These are phyloP conservation scores for Scaptomyza parva DNA, from an alignment of 2,888 invertebrate species.

Conservation along the genomic window DNA sequence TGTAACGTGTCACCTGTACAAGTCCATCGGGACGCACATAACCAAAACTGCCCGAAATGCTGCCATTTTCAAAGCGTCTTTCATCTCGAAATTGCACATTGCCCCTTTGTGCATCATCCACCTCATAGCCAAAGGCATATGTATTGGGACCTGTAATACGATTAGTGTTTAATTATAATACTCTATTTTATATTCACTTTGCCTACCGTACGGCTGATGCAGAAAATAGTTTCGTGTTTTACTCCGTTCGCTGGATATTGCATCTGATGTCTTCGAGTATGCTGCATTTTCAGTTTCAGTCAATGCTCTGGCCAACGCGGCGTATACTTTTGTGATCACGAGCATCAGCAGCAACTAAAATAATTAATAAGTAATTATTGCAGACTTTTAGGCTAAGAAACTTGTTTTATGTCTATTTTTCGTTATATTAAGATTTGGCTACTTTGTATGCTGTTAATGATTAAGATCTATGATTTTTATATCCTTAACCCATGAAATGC, in stretches of 20 bases:
- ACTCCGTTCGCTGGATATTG: conserved; percentile 28
- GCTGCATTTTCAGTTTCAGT: conserved; percentile 29
- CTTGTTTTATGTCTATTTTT: background rate
- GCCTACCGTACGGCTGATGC: conserved; percentile 80
- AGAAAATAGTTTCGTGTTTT: conserved; percentile 74
- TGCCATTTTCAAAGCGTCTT: conserved; percentile 89
- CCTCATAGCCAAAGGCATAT: conserved; percentile 90
- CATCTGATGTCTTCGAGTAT: conserved; percentile 38
- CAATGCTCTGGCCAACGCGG: conserved; percentile 32
- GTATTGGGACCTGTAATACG: conserved; percentile 86
- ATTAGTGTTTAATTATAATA: background rate
- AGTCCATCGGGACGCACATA: conserved; percentile 88
- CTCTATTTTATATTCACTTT: background rate
- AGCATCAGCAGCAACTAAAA: conserved; percentile 44
- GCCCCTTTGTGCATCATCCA: conserved; percentile 87
- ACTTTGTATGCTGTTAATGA: background rate
- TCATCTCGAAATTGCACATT: conserved; percentile 91
- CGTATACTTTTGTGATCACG: conserved; percentile 59
- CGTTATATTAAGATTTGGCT: background rate
- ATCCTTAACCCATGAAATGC: too few relatives aligned
- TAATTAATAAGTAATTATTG: conserved; percentile 1
- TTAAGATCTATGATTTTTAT: background rate
- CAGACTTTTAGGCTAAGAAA: conserved; percentile 45
- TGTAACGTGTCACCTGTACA: conserved; percentile 87
- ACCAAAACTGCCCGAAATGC: conserved; percentile 90